phyloP scores from a whole-genome alignment of 2,113 vertebrate species.

The Macquaria ambigua region DNA sequence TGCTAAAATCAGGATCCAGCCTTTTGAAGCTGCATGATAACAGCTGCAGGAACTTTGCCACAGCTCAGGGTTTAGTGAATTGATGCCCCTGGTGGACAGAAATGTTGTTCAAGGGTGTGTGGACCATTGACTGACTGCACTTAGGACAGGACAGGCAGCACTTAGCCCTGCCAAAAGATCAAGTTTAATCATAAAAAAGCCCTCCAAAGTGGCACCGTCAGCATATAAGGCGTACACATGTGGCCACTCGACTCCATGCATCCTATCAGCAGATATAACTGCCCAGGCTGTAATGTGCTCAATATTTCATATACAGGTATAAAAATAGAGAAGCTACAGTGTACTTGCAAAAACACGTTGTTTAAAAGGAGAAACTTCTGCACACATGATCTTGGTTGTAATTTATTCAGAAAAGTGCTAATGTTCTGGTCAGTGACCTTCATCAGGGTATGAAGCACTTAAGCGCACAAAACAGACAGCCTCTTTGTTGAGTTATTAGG shows the following conservation, averaged over 20 bases:
- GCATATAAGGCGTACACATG: slow-evolving; percentile 2
- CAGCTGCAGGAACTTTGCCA: slow-evolving; percentile 60
- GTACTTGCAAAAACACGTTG: neutral
- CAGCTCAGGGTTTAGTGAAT: slow-evolving; percentile 30
- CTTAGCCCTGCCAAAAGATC: slow-evolving; percentile 39
- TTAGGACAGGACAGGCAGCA: slow-evolving; percentile 35
- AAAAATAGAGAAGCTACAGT: neutral
- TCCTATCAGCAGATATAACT: neutral
- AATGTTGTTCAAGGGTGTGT: slow-evolving; percentile 47
- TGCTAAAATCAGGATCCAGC: slow-evolving; percentile 18
- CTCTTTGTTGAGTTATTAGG: neutral
- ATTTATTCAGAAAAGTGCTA: neutral
- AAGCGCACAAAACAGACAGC: neutral
- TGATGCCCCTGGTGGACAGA: slow-evolving; percentile 54
- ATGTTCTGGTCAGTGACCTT: slow-evolving; percentile 5
- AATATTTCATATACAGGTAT: slow-evolving; percentile 7
- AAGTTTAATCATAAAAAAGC: slow-evolving; percentile 58
- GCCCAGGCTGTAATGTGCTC: slow-evolving; percentile 11
- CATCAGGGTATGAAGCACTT: neutral
- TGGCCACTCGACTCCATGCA: slow-evolving; percentile 1
- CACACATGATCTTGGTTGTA: neutral
- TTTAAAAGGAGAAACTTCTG: slow-evolving; percentile 5
- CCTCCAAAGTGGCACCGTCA: slow-evolving; percentile 33
- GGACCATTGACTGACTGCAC: slow-evolving; percentile 39
- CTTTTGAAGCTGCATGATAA: slow-evolving; percentile 26